Conservation (phyloP, 2,888 invertebrate genomes). For the Sphaerophoria taeniata region DNA sequence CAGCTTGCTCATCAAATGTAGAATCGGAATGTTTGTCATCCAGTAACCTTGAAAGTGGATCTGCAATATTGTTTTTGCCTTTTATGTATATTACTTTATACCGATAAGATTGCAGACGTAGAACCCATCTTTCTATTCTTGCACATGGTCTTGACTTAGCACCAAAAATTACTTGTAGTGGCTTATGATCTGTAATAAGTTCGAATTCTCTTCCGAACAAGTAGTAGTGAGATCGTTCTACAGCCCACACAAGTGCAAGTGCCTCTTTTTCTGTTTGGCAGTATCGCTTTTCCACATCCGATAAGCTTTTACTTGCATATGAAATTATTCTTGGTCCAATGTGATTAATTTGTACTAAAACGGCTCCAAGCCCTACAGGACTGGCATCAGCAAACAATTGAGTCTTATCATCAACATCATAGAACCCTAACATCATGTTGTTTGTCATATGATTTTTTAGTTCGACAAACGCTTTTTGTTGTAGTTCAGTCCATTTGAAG, state of each 20-base stretch:
- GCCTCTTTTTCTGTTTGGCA: neutral
- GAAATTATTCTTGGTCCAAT: neutral
- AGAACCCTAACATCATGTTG: neutral
- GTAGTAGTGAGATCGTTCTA: neutral
- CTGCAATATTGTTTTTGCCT: neutral
- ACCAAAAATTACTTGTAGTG: neutral
- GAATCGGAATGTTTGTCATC: neutral
- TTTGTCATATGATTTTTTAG: neutral
- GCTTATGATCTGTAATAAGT: neutral
- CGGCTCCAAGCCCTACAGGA: neutral
- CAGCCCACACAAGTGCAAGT: neutral
- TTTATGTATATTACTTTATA: neutral
- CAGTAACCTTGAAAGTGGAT: constrained; percentile 1
- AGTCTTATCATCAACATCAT: neutral
- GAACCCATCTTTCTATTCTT: neutral
- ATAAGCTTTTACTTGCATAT: neutral
- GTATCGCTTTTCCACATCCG: neutral
- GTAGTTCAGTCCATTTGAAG: neutral
- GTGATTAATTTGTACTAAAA: neutral
- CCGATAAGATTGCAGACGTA: neutral
- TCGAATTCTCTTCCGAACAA: neutral
- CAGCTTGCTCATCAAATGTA: too few relatives aligned
- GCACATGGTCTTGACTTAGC: neutral
- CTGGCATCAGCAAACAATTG: neutral
- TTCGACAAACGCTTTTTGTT: neutral